Evolutionary conservation across 2,888 invertebrate genomes (phyloP), one percentile per base, ranked within the genome.

Genomic region (Cordilura impudica): DNA sequence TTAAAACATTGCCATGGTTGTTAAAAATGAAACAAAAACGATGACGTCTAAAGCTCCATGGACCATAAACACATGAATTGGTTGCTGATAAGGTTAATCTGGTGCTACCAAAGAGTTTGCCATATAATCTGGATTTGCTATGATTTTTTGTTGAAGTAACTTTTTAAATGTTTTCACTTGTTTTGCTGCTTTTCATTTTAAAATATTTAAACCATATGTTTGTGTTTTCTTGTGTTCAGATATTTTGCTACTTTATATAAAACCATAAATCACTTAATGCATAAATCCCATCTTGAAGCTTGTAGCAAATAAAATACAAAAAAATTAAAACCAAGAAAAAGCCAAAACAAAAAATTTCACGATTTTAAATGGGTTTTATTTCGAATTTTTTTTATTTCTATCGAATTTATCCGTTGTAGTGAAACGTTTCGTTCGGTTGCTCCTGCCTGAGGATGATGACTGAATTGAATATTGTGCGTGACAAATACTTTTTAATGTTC

Each of bases 401-500:
- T 26, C 60, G 35, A 19, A 39, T 63, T 29, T 65, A 45, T 67
- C 71, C 79, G 67, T 35, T 31, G 6, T 21, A 49, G 29, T 39
- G 29, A 63, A 75, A 75, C 75, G 79, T 75, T 75, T 35, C 31
- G 43, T 75, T 35, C 31, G 43, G n/a, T 47, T 75, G 39, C 79
- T 75, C 71, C 72, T 56, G 79, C 79, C 79, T 72, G 66, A 72
- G 75, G 79, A 79, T 63, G 66, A 79, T 75, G 79, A 75, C 79
- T 79, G 75, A 75, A 67, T 63, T 71, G 58, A 79, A 75, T 72
- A 39, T 67, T 61, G 67, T 79, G 79, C 79, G 79, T 75, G 75
- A 79, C 79, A 69, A 79, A 70, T 45, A 67, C 16, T 75, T 75
- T 79, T 78, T 60, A 67, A 54, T 74, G 74, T 26, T 61, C 29